Conservation (phyloP, 2,888 invertebrate species). For the Agrenia bidenticulata region DNA sequence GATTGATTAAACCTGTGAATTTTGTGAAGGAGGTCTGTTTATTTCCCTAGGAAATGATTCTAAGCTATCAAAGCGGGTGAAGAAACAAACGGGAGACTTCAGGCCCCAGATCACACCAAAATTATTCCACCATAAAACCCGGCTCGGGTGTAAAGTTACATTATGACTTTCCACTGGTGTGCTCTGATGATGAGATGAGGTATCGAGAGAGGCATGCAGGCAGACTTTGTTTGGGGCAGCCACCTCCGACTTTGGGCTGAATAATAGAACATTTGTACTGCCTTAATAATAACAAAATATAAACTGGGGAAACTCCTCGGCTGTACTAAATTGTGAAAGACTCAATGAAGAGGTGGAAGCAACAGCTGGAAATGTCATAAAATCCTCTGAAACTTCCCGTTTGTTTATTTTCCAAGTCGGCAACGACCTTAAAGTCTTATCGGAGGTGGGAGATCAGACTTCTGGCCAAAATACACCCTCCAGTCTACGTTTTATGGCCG, state of each 20-base stretch:
- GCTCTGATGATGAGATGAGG: too few relatives aligned
- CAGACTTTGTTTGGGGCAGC: conserved; percentile 10
- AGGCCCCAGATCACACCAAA: conserved; percentile 10
- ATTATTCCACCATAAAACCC: conserved; percentile 15
- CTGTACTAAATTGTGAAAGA: not conserved
- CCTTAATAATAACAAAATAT: not conserved
- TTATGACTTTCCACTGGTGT: not conserved
- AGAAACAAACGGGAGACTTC: conserved; percentile 5
- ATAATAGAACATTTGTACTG: conserved; percentile 3
- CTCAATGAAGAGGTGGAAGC: conserved; percentile 7
- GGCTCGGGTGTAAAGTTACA: conserved; percentile 8
- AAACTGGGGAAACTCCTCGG: not conserved
- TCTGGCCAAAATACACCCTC: not conserved
- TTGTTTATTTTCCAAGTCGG: conserved; percentile 22
- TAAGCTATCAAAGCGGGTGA: not conserved
- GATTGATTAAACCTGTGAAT: too few relatives aligned
- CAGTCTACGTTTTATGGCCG: too few relatives aligned
- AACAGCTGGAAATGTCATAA: conserved; percentile 19
- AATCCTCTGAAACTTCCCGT: conserved; percentile 6
- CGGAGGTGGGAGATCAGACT: not conserved
- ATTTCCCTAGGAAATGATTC: conserved; percentile 26
- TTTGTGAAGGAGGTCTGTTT: conserved; percentile 26
- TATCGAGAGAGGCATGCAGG: too few relatives aligned
- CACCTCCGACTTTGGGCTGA: conserved; percentile 6
- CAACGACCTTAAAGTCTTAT: conserved; percentile 3